Conservation (phyloP, 2,888 invertebrate genomes). For the Diaperis boleti region DNA sequence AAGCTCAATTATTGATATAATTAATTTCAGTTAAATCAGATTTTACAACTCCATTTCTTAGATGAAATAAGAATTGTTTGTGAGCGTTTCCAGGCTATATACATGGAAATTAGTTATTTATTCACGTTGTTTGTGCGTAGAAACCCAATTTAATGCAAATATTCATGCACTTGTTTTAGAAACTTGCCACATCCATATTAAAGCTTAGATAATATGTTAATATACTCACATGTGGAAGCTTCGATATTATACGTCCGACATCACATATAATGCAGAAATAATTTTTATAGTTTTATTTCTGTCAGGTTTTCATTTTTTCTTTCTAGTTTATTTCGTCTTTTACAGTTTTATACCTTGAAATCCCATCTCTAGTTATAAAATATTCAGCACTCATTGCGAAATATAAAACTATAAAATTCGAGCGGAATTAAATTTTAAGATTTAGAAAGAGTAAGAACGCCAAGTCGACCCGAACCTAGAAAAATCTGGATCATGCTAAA, state of each 20-base stretch:
- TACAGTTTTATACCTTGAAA: constrained; percentile 27
- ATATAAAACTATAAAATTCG: constrained; percentile 29
- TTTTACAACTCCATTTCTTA: too few relatives aligned
- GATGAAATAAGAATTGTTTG: too few relatives aligned
- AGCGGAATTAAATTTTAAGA: constrained; percentile 30
- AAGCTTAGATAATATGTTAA: constrained; percentile 35
- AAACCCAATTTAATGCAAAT: constrained; percentile 54
- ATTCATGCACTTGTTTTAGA: constrained; percentile 54
- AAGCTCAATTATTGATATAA: too few relatives aligned
- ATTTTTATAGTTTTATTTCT: not conserved
- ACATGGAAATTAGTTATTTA: constrained; percentile 58
- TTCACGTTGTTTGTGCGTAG: constrained; percentile 55
- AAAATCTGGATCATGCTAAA: not conserved
- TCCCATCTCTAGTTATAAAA: constrained; percentile 33
- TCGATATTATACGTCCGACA: too few relatives aligned
- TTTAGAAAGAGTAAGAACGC: constrained; percentile 23
- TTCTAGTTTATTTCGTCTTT: constrained; percentile 22
- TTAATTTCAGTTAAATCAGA: too few relatives aligned
- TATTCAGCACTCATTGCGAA: constrained; percentile 29
- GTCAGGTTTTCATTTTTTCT: constrained; percentile 2
- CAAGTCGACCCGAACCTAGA: not conserved
- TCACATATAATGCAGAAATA: not conserved
- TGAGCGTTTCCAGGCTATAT: constrained; percentile 51
- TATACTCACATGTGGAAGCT: not conserved
- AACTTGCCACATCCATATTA: constrained; percentile 43